Conservation (phyloP, 1,140 invertebrate species). For the Diprion similis region DNA sequence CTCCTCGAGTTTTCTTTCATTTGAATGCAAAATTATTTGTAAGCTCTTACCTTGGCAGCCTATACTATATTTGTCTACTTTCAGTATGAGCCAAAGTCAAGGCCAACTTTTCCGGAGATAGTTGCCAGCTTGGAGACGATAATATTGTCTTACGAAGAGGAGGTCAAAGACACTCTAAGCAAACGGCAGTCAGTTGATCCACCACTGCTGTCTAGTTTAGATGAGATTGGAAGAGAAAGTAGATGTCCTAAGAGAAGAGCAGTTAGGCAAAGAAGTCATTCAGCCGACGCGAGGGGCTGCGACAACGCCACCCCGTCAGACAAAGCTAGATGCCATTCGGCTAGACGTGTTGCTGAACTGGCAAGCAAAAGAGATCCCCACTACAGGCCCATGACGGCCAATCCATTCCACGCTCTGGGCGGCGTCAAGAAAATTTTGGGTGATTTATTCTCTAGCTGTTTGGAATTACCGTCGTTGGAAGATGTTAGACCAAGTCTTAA, state of each 20-base stretch:
- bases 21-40: no score
- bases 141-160: conserved; percentile 54
- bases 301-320: conserved; percentile 65
- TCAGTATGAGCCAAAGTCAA: conserved; percentile 84
- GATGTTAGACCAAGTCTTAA: conserved; percentile 49
- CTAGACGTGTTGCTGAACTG: conserved; percentile 71
- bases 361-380: conserved; percentile 83
- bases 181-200: conserved; percentile 51
- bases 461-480: conserved; percentile 73
- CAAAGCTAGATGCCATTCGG: conserved; percentile 75
- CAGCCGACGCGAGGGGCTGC: conserved; percentile 54
- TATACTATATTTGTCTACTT: conserved; percentile 41
- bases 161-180: conserved; percentile 37
- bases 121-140: conserved; percentile 62
- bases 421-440: conserved; percentile 83
- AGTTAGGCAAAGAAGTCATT: conserved; percentile 48
- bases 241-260: conserved; percentile 38
- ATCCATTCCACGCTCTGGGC: conserved; percentile 75
- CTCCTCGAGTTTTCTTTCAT: no score
- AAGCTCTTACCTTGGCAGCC: no score
- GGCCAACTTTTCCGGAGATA: conserved; percentile 84
- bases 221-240: conserved; percentile 51
- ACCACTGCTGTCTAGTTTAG: conserved; percentile 51
- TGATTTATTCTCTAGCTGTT: conserved; percentile 77
- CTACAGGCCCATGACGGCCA: conserved; percentile 72